These are phyloP conservation scores for Lineus longissimus DNA, from an alignment of 1,140 invertebrate genomes.

Conservation along the genomic window DNA sequence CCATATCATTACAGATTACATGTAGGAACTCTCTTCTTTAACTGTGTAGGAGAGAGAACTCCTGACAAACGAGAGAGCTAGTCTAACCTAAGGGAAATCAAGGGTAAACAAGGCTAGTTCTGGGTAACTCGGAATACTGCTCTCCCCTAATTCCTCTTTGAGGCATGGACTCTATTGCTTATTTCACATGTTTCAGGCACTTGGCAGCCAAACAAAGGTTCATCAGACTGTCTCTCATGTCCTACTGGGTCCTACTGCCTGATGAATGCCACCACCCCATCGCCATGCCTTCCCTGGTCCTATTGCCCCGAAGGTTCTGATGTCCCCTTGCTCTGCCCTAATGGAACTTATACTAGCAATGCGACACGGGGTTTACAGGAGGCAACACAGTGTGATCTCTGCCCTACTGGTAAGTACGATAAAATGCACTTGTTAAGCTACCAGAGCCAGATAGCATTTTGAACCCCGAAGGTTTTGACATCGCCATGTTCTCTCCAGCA, in stretches of 20 bases:
- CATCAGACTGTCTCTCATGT: slow-evolving; percentile 30
- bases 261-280: slow-evolving; percentile 32
- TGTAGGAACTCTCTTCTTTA: too few species aligned
- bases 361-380: slow-evolving; percentile 24
- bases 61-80: too few species aligned
- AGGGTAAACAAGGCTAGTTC: too few species aligned
- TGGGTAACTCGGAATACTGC: too few species aligned
- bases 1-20: too few species aligned
- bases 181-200: slow-evolving; percentile 23
- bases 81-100: too few species aligned
- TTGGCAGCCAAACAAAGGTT: slow-evolving; percentile 33
- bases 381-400: slow-evolving; percentile 31
- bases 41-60: too few species aligned
- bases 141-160: too few species aligned
- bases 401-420: slow-evolving; percentile 31
- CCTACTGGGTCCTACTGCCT: slow-evolving; percentile 37
- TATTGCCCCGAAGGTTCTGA: slow-evolving; percentile 40
- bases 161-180: too few species aligned
- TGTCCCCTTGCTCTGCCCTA: slow-evolving; percentile 34
- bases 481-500: too few species aligned
- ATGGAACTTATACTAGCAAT: slow-evolving; percentile 39
- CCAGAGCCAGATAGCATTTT: background rate
- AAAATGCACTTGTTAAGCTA: background rate
- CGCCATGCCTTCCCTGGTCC: slow-evolving; percentile 32
- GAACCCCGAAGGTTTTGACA: too few species aligned